A percentile compares a stretch with the other conserved stretches of the same genome.
These are phyloP conservation scores for Sesia bembeciformis DNA, from an alignment of 2,888 invertebrate genomes.

Conservation along the genomic window DNA sequence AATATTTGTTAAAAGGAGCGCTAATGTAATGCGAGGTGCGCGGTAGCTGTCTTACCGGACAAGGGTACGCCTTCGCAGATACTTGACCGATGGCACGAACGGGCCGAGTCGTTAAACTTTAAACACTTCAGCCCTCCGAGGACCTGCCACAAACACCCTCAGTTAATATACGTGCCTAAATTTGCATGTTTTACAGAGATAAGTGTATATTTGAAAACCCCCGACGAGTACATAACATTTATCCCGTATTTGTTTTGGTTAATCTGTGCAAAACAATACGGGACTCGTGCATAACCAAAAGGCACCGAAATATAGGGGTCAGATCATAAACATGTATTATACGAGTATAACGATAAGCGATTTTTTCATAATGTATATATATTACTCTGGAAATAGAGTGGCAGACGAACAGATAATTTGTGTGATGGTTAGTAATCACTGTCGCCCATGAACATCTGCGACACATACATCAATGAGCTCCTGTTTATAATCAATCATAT, in stretches of 20 bases:
- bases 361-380: too few relatives aligned
- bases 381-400: too few relatives aligned
- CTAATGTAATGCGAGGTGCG: background rate
- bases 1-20: background rate
- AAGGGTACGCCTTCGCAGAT: constrained; percentile 37
- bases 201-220: background rate
- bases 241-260: background rate
- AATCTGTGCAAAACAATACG: background rate
- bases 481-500: too few relatives aligned
- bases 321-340: too few relatives aligned
- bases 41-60: constrained; percentile 26
- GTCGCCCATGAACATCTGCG: too few relatives aligned
- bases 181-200: background rate
- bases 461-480: too few relatives aligned
- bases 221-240: background rate
- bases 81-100: constrained; percentile 32
- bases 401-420: too few relatives aligned
- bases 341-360: too few relatives aligned
- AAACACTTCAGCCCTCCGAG: constrained; percentile 26
- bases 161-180: background rate
- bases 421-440: too few relatives aligned
- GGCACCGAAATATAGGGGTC: too few relatives aligned
- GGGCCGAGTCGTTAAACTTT: constrained; percentile 19
- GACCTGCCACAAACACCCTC: constrained; percentile 20
- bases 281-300: background rate